Conservation (phyloP, 2,113 vertebrate species). For the Glareola pratincola region DNA sequence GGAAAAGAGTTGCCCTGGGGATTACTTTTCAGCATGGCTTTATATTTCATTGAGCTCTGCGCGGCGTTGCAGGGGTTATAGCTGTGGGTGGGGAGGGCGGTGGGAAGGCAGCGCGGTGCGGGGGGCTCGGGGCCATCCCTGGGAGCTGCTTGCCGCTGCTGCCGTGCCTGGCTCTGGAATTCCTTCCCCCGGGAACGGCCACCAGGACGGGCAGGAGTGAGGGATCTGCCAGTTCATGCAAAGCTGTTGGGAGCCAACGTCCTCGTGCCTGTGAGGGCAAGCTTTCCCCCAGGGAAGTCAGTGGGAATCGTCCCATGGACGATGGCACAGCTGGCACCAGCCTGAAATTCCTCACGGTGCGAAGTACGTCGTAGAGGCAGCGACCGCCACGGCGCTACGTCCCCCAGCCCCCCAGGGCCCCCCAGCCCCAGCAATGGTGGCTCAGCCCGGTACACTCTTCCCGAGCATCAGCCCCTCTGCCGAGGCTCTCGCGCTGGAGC, state of each 20-base stretch:
- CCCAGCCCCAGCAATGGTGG: accelerated
- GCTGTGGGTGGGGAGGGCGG: accelerated
- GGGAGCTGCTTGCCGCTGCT: background rate
- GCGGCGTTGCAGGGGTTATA: background rate
- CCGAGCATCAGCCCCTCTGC: background rate
- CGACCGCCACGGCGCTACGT: accelerated
- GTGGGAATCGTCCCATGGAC: accelerated
- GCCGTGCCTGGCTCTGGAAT: too few species aligned
- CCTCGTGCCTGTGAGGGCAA: background rate
- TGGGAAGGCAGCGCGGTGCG: accelerated
- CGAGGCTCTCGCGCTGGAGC: accelerated
- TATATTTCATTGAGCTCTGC: background rate
- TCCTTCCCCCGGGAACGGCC: background rate
- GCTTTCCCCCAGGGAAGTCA: background rate
- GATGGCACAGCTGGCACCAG: background rate
- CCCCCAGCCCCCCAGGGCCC: accelerated
- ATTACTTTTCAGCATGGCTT: background rate
- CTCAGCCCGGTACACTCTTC: accelerated
- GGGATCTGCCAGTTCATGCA: background rate
- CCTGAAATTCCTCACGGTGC: background rate
- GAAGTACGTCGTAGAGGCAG: background rate
- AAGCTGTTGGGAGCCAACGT: background rate
- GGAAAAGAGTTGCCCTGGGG: background rate
- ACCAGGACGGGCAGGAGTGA: background rate
- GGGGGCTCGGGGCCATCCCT: background rate